Evolutionary conservation across 2,888 invertebrate genomes (phyloP).

Genomic region (Mantis religiosa): DNA sequence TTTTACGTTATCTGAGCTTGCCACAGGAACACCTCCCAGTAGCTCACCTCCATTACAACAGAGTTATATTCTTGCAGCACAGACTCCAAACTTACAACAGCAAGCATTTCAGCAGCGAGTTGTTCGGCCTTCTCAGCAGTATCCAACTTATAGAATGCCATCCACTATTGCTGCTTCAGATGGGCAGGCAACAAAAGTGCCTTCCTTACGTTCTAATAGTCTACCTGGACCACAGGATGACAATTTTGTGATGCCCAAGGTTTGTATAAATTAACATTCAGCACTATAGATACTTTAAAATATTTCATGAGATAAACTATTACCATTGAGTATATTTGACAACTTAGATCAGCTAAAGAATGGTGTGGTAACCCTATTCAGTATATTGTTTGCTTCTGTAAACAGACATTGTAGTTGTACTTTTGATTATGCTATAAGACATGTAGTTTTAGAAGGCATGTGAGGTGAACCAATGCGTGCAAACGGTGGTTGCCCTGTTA

Average conservation of each 20-base stretch:
- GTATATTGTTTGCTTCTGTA: too few relatives aligned
- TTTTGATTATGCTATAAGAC: too few relatives aligned
- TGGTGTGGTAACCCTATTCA: too few relatives aligned
- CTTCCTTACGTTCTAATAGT: constrained; percentile 24
- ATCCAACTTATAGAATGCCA: not conserved
- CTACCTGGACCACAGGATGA: constrained; percentile 22
- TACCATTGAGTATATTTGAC: too few relatives aligned
- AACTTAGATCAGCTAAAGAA: too few relatives aligned
- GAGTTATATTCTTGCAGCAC: not conserved
- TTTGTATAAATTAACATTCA: not conserved
- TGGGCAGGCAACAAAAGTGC: not conserved
- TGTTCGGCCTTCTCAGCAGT: not conserved
- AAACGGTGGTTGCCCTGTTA: too few relatives aligned
- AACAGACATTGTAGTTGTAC: too few relatives aligned
- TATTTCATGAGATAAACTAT: too few relatives aligned
- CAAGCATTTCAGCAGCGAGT: not conserved
- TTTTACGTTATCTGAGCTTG: not conserved
- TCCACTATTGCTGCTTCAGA: not conserved
- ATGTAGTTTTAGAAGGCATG: too few relatives aligned
- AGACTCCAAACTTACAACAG: not conserved
- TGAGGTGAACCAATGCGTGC: too few relatives aligned
- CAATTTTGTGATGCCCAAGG: constrained; percentile 18
- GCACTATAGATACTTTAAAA: too few relatives aligned
- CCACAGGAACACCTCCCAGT: not conserved
- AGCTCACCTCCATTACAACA: not conserved